These are phyloP conservation scores for Epizoanthus rinbou DNA, from an alignment of 92 coral and sea anemone species.

Conservation along the genomic window DNA sequence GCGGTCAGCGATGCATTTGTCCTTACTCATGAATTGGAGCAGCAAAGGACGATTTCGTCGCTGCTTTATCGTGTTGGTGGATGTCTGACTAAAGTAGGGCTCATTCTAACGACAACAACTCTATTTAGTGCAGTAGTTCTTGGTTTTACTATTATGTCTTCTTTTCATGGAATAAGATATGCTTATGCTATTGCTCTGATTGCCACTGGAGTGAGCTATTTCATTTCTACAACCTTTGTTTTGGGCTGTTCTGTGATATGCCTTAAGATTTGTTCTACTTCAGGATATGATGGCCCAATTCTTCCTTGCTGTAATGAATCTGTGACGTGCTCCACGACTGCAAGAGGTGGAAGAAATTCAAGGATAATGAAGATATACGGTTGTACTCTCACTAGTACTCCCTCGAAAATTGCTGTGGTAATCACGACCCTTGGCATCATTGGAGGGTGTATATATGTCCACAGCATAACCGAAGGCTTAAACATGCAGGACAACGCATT, in stretches of 20 bases:
- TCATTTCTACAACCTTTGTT: constrained; percentile 38
- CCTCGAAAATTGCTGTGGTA: constrained; percentile 40
- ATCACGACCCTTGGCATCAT: constrained; percentile 36
- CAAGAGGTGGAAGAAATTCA: background rate
- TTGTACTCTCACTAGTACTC: constrained; percentile 18
- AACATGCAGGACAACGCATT: constrained; percentile 6
- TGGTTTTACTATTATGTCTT: constrained; percentile 48
- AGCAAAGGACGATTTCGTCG: constrained; percentile 33
- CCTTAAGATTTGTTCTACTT: constrained; percentile 9
- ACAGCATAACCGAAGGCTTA: background rate
- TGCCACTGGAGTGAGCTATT: constrained; percentile 30
- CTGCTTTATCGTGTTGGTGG: constrained; percentile 47
- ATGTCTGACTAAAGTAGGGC: constrained; percentile 52
- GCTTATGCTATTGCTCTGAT: constrained; percentile 45
- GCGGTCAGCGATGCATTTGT: constrained; percentile 38
- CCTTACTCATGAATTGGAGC: constrained; percentile 37
- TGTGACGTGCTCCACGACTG: background rate
- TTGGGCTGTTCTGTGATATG: constrained; percentile 31
- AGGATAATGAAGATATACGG: constrained; percentile 24
- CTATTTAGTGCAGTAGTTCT: constrained; percentile 37
- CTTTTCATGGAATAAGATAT: constrained; percentile 52
- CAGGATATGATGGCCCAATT: background rate
- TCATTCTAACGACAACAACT: constrained; percentile 31
- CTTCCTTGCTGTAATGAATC: background rate
- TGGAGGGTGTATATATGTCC: constrained; percentile 42